Evolutionary conservation across 2,888 invertebrate species (phyloP).

Genomic region (Polyploca ridens): DNA sequence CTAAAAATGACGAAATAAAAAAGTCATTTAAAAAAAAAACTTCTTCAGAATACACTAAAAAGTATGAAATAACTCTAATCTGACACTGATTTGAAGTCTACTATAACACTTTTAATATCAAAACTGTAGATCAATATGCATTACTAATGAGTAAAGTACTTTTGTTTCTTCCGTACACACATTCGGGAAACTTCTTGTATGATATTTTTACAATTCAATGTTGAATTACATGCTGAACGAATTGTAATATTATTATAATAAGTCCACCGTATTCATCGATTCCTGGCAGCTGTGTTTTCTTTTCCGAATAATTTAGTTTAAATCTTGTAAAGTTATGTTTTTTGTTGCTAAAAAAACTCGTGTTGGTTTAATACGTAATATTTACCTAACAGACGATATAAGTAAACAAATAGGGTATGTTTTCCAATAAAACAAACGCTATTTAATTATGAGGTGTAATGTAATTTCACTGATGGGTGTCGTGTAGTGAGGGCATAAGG

Average conservation of each 20-base stretch:
- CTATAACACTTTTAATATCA: too few relatives aligned
- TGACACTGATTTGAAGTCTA: too few relatives aligned
- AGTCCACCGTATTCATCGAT: conserved; percentile 3
- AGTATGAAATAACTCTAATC: too few relatives aligned
- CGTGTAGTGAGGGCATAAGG: conserved; percentile 28
- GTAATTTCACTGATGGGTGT: conserved; percentile 65
- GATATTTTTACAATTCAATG: conserved; percentile 3
- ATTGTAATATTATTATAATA: conserved; percentile 1
- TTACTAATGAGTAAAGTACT: background rate
- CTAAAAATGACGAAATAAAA: too few relatives aligned
- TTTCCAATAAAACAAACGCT: conserved; percentile 56
- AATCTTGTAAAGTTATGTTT: conserved; percentile 1
- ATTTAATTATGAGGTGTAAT: conserved; percentile 74
- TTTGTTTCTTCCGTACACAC: background rate
- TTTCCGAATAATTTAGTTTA: background rate
- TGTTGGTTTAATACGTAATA: background rate
- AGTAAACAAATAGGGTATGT: conserved; percentile 51
- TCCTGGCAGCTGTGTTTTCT: conserved; percentile 9
- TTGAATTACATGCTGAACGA: background rate
- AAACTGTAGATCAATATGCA: background rate
- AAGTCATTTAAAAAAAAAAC: too few relatives aligned
- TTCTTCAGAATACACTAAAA: too few relatives aligned
- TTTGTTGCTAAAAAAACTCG: conserved; percentile 2
- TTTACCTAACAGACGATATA: background rate
- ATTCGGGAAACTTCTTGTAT: background rate